Base-by-base conservation (phyloP, 37 sponge, comb jelly and placozoan species). In the Mnemiopsis leidyi region DNA sequence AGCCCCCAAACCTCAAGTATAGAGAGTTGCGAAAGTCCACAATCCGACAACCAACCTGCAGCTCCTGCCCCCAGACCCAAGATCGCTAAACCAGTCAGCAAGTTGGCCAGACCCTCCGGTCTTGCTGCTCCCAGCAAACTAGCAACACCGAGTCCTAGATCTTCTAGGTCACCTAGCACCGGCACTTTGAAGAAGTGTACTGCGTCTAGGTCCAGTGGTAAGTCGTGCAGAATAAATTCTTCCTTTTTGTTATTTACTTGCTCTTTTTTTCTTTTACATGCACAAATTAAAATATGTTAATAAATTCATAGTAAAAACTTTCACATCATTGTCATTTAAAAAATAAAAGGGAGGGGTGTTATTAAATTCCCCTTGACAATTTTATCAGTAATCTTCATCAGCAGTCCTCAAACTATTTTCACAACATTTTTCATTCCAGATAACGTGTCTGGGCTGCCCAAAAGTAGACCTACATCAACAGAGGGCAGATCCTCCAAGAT, bases 101-200 rank as follows among this genome's bases (percentile, higher is more conserved):
- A 85, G 25, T 61, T 85, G 13, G 48, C 90, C 48, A 7, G 90
- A 85, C 90, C 90, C 1, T 85, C 90, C 29, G 90, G 90, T 5
- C 90, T 85, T 28, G 90, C 90, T 25, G 29, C 90, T n/a, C 90
- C 90, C 3, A 40, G 29, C 61, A 35, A 37, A 23, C 24, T 85
- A n/a, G 61, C 48, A 0, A 9, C 36, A 33, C 79, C 79, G 36
- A 48, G 61, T 48, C 61, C 61, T 48, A 48, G 61, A 48, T 18
- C 61, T 18, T 48, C 61, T 48, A 28, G 32, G 7, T 9, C 68
- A 21, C 23, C 73, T 3, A 18, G 25, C 73, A 34, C 20, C 7
- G 79, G 32, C 32, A 32, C 32, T 3, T 18, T 77, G 33, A 77
- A 32, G 79, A 77, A 77, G 18, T 31, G 79, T 34, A 32, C 79